A percentile compares a stretch with the other conserved stretches of the same genome.
Conservation (phyloP, 2,797 vertebrate species). For the Streptopelia turtur region DNA sequence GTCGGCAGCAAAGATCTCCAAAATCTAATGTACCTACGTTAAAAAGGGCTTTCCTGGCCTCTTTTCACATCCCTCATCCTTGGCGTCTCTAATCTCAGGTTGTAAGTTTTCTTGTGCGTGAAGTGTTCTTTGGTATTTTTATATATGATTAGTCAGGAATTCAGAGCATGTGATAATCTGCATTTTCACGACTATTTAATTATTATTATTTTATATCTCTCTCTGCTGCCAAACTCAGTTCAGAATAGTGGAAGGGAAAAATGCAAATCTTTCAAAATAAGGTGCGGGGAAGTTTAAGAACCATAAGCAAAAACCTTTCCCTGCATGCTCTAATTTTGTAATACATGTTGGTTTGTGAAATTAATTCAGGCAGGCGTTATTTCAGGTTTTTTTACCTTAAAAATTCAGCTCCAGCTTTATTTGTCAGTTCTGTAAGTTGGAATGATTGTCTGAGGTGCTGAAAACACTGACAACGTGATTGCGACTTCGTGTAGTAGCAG, state of each 20-base stretch:
- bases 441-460: not conserved
- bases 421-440: not conserved
- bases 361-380: not conserved
- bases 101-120: not conserved
- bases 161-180: not conserved
- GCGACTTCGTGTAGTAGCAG: not conserved
- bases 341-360: not conserved
- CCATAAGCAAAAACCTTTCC: not conserved
- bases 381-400: not conserved
- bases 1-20: not conserved
- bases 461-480: not conserved
- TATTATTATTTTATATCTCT: not conserved
- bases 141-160: not conserved
- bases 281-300: not conserved
- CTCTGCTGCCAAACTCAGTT: not conserved
- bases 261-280: not conserved
- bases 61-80: not conserved
- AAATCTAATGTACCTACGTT: fast-evolving
- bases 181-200: not conserved
- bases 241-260: not conserved
- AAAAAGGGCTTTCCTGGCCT: not conserved
- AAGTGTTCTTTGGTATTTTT: not conserved
- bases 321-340: not conserved
- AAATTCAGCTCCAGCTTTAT: not conserved
- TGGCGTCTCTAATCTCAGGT: not conserved